Percentiles rank a stretch among this genome's conserved stretches.
Evolutionary conservation across 2,888 invertebrate species (phyloP).

Genomic region (Cephus spinipes): DNA sequence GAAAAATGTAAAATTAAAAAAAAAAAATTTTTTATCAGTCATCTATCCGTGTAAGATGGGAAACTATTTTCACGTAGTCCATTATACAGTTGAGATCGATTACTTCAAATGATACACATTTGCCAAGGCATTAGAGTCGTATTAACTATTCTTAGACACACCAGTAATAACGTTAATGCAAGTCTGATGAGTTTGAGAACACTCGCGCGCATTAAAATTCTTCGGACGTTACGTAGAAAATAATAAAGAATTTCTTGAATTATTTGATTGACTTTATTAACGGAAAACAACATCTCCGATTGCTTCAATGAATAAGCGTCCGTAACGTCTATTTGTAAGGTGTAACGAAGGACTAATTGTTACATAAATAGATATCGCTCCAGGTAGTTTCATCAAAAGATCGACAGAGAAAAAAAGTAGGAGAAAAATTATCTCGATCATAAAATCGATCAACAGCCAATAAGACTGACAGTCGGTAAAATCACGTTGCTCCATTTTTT

Average conservation of each 20-base stretch:
- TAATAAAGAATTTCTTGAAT: background rate
- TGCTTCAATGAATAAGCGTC: background rate
- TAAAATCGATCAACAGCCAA: background rate
- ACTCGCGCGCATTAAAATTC: background rate
- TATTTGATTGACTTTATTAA: background rate
- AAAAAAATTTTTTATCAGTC: background rate
- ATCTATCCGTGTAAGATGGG: background rate
- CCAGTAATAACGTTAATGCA: background rate
- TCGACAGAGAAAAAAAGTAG: background rate
- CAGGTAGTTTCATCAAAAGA: background rate
- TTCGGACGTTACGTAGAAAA: background rate
- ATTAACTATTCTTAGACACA: background rate
- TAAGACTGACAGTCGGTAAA: background rate
- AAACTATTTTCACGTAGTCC: background rate
- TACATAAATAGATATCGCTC: background rate
- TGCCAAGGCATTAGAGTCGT: background rate
- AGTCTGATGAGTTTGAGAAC: background rate
- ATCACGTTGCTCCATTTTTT: no score
- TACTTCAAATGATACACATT: background rate
- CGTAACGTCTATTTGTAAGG: background rate
- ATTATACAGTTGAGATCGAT: background rate
- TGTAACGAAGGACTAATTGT: background rate
- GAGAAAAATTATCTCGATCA: background rate
- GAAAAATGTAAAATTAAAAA: background rate
- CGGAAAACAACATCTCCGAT: background rate